Evolutionary conservation across 2,113 vertebrate species (phyloP).

Genomic region (Lipophrys pholis): DNA sequence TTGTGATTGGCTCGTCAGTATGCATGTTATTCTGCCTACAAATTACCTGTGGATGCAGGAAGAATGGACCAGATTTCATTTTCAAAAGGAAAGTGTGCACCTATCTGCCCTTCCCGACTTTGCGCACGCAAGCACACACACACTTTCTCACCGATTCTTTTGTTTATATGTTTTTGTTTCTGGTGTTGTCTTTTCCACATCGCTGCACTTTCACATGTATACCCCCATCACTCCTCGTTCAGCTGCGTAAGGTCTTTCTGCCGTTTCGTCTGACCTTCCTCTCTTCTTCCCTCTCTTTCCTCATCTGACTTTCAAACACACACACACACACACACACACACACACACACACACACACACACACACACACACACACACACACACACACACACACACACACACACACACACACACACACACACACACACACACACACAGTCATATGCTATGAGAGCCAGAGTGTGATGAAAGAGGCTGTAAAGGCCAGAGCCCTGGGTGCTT

Average conservation of each 20-base stretch:
- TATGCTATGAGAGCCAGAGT: conserved; percentile 19
- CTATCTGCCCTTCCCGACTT: conserved; percentile 4
- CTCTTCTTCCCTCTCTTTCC: background rate
- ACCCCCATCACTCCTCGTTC: conserved; percentile 46
- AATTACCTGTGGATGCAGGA: conserved; percentile 51
- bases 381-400: too few relatives aligned
- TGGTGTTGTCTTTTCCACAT: conserved; percentile 68
- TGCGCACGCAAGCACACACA: conserved; percentile 21
- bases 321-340: too few relatives aligned
- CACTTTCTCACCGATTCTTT: conserved; percentile 23
- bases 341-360: background rate
- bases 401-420: too few relatives aligned
- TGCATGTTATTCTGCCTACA: conserved; percentile 58
- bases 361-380: background rate
- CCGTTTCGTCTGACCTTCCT: conserved; percentile 26
- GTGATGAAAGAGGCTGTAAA: conserved; percentile 59
- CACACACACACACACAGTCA: background rate
- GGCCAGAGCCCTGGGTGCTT: conserved; percentile 37
- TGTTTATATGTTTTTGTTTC: conserved; percentile 60
- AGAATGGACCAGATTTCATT: background rate
- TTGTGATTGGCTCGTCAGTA: conserved; percentile 43
- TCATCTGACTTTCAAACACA: conserved; percentile 11
- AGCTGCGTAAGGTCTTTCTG: conserved; percentile 60
- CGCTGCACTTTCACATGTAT: conserved; percentile 45
- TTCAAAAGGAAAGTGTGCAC: background rate